Percentiles rank a stretch among this genome's conserved stretches.
Conservation (phyloP, 2,797 vertebrate species). For the Myoxocephalus aenaeus region DNA sequence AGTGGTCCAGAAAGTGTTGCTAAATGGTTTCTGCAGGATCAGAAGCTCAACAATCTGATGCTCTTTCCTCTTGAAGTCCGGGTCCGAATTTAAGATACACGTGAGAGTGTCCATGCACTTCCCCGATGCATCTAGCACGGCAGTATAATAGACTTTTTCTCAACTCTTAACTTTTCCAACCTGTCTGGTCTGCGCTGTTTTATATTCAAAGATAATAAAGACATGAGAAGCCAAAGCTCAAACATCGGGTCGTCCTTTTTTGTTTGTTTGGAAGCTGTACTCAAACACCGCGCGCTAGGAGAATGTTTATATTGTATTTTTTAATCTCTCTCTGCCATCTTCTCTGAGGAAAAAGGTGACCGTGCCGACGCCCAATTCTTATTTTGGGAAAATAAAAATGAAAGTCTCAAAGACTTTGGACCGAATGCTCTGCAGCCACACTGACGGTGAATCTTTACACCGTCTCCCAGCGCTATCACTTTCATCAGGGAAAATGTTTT, state of each 20-base stretch:
- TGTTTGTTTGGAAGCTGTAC: background rate
- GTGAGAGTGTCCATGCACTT: background rate
- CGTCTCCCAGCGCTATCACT: background rate
- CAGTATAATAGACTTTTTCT: background rate
- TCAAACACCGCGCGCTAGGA: background rate
- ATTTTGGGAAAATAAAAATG: slow-evolving; percentile 6
- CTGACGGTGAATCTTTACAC: slow-evolving; percentile 3
- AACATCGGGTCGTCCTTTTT: background rate
- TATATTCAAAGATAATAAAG: slow-evolving; percentile 26
- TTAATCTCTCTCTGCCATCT: background rate
- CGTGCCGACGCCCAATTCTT: background rate
- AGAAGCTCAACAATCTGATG: background rate
- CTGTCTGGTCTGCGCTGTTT: background rate
- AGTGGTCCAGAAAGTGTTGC: slow-evolving; percentile 10
- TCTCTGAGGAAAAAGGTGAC: slow-evolving; percentile 9
- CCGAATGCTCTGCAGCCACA: background rate
- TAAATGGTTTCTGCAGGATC: slow-evolving; percentile 26
- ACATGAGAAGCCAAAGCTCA: slow-evolving; percentile 10
- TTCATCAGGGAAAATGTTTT: slow-evolving; percentile 19
- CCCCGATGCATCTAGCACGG: background rate
- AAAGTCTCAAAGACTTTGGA: background rate
- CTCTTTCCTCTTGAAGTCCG: slow-evolving; percentile 1
- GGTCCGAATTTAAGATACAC: slow-evolving; percentile 1
- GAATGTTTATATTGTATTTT: background rate
- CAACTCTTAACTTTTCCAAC: background rate